Percentiles rank a stretch among this genome's conserved stretches.
Evolutionary conservation across 2,888 invertebrate species (phyloP).

Genomic region (Octonoba sinensis): DNA sequence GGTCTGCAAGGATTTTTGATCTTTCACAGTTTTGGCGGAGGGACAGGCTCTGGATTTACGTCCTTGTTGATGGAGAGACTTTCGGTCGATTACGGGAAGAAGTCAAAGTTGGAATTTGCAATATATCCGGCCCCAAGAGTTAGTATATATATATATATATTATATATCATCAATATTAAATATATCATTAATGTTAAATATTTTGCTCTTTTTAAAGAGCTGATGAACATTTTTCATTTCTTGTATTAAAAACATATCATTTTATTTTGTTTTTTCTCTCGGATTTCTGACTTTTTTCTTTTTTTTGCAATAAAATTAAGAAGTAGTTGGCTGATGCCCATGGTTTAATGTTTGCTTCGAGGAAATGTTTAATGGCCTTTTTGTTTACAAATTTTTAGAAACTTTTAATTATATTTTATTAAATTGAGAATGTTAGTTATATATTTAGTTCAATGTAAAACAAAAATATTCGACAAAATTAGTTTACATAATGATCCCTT

Average conservation of each 20-base stretch:
- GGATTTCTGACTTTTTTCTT: too few species aligned
- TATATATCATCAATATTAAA: not conserved
- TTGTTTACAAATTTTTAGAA: too few species aligned
- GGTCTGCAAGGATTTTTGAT: conserved; percentile 82
- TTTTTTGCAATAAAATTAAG: too few species aligned
- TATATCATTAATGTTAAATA: not conserved
- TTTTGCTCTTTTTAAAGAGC: not conserved
- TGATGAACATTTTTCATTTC: not conserved
- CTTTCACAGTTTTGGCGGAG: conserved; percentile 84
- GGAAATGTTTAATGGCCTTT: too few species aligned
- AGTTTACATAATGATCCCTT: too few species aligned
- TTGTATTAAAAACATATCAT: not conserved
- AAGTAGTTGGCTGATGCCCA: too few species aligned
- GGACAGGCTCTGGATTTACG: conserved; percentile 74
- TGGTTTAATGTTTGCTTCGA: too few species aligned
- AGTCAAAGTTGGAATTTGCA: conserved; percentile 73
- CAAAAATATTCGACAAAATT: too few species aligned
- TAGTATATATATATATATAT: not conserved
- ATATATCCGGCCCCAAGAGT: conserved; percentile 74
- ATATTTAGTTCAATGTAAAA: too few species aligned
- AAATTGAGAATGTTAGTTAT: too few species aligned
- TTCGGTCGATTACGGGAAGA: conserved; percentile 74
- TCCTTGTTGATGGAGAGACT: conserved; percentile 74
- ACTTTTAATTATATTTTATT: too few species aligned
- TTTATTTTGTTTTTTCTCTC: not conserved